Evolutionary conservation across 2,113 vertebrate genomes (phyloP), one percentile per base, ranked within the genome.

Genomic region (Tympanuchus pallidicinctus): DNA sequence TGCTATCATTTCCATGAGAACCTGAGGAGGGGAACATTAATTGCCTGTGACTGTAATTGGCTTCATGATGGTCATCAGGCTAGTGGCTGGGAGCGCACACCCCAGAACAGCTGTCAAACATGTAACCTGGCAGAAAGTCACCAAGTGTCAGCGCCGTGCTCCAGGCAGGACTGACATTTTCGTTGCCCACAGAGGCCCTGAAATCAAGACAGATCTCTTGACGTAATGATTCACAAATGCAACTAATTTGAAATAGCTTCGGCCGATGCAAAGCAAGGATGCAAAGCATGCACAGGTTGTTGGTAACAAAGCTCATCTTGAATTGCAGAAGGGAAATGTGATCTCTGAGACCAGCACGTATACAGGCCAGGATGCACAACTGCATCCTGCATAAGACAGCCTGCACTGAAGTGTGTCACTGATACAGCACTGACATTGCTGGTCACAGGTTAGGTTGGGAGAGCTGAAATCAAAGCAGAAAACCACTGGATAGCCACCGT

Each of bases 61-160:
- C 93, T 97, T 97, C 92, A 89, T 92, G 95, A 93, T 86, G 92
- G 89, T 91, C 93, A 92, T 93, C 93, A 94, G 96, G 89, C 93
- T 69, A 74, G 88, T 70, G 94, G 75, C 96, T 97, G 96, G 96
- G 96, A 97, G 94, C 96, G 95, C 95, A 74, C 83, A 79, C 65
- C 91, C 91, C 95, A 96, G 90, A 97, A 96, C 97, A 98, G 97
- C 98, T 98, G 97, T 98, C 97, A 97, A 89, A 97, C 94, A 94
- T 78, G 34, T 60, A 91, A 88, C 94, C 95, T 97, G 97, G 96
- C 96, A 97, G 82, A 89, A 83, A 96, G 92, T 84, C 96, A 90
- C 89, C 45, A 11, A 93, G 94, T 86, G 75, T 89, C 97, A 95
- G 93, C 63, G 88, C 67, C 1, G 8, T 57, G 83, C 91, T 82